Conservation (phyloP, 2,888 invertebrate genomes). For the Caenorhabditis panamensis region DNA sequence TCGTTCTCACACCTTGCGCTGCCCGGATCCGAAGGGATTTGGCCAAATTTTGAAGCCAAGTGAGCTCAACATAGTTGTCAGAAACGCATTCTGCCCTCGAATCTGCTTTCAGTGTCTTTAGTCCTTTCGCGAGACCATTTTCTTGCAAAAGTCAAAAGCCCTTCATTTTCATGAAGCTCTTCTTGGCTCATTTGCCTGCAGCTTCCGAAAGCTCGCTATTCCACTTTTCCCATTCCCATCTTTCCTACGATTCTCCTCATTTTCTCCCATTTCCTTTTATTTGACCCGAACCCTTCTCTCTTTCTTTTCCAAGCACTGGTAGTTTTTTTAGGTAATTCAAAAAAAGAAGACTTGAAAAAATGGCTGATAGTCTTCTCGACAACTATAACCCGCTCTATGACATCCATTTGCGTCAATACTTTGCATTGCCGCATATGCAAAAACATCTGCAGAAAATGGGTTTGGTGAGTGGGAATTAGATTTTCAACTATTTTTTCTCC, state of each 20-base stretch:
- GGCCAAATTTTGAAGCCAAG: not conserved
- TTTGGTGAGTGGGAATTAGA: slow-evolving; percentile 67
- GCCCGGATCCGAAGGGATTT: not conserved
- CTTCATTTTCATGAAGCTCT: not conserved
- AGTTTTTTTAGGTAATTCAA: slow-evolving; percentile 33
- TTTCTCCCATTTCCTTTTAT: slow-evolving; percentile 6
- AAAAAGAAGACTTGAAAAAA: slow-evolving; percentile 24
- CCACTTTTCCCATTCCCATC: slow-evolving; percentile 10
- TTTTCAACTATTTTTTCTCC: not conserved
- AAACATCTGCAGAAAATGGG: slow-evolving; percentile 79
- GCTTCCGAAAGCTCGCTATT: not conserved
- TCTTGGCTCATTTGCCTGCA: slow-evolving; percentile 2
- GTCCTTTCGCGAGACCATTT: not conserved
- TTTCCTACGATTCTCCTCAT: not conserved
- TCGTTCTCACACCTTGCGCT: not conserved
- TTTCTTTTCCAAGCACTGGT: not conserved
- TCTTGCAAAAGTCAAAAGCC: not conserved
- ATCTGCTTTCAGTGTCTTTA: too few relatives aligned
- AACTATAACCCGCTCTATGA: slow-evolving; percentile 81
- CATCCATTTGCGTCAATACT: slow-evolving; percentile 80
- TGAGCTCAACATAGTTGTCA: not conserved
- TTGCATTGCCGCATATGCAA: slow-evolving; percentile 80
- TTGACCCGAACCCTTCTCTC: not conserved
- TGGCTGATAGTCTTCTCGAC: slow-evolving; percentile 77
- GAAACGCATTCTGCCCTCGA: too few relatives aligned